Evolutionary conservation across 1,140 invertebrate genomes (phyloP), one percentile per base, ranked within the genome.

Genomic region (Platyura marginata): DNA sequence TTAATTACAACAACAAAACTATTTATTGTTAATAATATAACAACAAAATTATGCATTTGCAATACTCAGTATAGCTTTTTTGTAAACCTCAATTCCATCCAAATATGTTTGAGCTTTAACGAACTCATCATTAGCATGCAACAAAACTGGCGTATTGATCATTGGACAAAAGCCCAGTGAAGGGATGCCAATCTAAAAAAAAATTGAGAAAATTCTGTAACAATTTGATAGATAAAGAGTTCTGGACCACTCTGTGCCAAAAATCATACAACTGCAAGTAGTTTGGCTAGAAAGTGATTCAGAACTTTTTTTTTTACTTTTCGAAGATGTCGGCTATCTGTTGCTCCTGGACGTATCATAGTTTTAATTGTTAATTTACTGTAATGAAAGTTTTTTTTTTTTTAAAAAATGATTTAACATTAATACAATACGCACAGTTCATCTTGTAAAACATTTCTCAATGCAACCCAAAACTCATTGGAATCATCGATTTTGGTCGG

Each of bases 141-240:
- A 61, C 5, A 85, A 61, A 1, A 81, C 67, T 0, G 80, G 79
- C 1, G 83, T 87, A 51, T 78, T 68, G 57, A 76, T 82, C 68
- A 89, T 86, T 0, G 84, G 84, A n/a, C 81, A 84, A 57, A 88
- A 87, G 13, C 83, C 83, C 40, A 87, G 61, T 6, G 80, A 79
- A 5, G 79, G 78, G 29, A 83, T 70, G 3, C 79, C 81, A 21
- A 71, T 10, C 19, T 22, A 11, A 29, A 67, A 59, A 52, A 62
- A 65, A 52, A 61, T 57, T 40, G 57, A 39, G 15, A 18, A 8
- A 9, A 8, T 29, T 8, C 6, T 29, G 6, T 6, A 29, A 29
- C 25, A 8, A 13, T n/a, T n/a, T n/a, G n/a, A n/a, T n/a, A n/a
- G 6, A 8, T 29, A 6, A 29, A 29, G 25, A 8, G 25, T n/a